phyloP scores from a whole-genome alignment of 2,888 invertebrate species.

The Rhingia campestris region DNA sequence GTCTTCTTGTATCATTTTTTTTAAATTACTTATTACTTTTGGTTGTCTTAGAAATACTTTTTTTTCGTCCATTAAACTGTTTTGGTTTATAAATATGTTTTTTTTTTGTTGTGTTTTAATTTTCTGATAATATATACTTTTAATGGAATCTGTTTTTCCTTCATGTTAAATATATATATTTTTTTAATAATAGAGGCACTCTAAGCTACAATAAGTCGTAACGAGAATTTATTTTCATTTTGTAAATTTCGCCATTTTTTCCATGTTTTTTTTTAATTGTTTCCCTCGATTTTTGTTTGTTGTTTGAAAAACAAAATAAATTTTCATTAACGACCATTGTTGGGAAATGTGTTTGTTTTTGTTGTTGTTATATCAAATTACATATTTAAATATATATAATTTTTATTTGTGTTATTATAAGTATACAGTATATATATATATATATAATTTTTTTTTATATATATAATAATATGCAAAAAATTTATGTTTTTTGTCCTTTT shows the following conservation, averaged over 20 bases:
- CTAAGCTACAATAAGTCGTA: conserved; percentile 78
- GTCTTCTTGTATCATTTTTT: conserved; percentile 47
- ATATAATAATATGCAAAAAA: conserved; percentile 69
- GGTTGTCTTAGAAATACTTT: conserved; percentile 65
- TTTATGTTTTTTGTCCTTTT: conserved; percentile 48
- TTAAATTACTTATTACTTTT: conserved; percentile 25
- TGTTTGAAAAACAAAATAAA: conserved; percentile 72
- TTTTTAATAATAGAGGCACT: conserved; percentile 77
- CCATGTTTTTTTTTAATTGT: conserved; percentile 14
- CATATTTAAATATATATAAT: conserved; percentile 69
- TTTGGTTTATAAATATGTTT: conserved; percentile 65
- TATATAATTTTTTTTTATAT: conserved; percentile 49
- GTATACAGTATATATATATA: conserved; percentile 69
- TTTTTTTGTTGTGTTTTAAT: conserved; percentile 67
- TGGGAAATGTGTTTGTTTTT: conserved; percentile 73
- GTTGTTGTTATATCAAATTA: conserved; percentile 66
- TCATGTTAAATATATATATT: conserved; percentile 61
- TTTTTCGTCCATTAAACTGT: conserved; percentile 45
- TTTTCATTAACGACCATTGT: conserved; percentile 77
- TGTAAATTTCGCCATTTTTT: conserved; percentile 47
- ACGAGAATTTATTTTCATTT: conserved; percentile 75
- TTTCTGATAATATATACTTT: conserved; percentile 70
- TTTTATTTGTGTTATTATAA: conserved; percentile 60
- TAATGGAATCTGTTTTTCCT: conserved; percentile 58
- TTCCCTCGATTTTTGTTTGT: conserved; percentile 47